Conservation (phyloP, 2,888 invertebrate species). For the Julus scanicus region DNA sequence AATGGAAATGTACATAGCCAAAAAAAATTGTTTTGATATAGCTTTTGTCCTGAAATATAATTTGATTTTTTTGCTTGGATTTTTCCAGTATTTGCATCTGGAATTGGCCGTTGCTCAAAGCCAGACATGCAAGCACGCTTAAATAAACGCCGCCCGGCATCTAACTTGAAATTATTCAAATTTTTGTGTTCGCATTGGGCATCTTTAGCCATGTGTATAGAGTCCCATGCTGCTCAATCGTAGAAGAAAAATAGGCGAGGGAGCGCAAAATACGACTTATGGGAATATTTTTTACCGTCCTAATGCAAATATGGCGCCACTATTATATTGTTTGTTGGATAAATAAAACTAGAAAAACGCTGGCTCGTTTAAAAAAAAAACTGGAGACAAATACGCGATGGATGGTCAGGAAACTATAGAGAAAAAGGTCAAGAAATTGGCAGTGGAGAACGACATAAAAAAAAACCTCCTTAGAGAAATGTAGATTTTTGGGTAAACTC, state of each 20-base stretch:
- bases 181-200: not conserved
- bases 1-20: not conserved
- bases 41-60: not conserved
- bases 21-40: not conserved
- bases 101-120: constrained; percentile 26
- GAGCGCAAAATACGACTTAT: not conserved
- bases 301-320: constrained; percentile 39
- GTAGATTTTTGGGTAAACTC: not conserved
- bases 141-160: not conserved
- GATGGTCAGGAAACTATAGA: constrained; percentile 5
- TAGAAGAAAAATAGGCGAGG: not conserved
- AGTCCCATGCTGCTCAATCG: not conserved
- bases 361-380: constrained; percentile 17
- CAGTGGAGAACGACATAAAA: not conserved
- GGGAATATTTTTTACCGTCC: constrained; percentile 13
- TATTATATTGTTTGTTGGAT: constrained; percentile 35
- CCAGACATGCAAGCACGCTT: not conserved
- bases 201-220: not conserved
- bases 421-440: constrained; percentile 40
- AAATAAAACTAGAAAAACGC: not conserved
- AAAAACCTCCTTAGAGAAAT: not conserved
- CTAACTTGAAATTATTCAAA: constrained; percentile 34
- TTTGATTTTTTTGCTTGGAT: not conserved
- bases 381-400: not conserved
- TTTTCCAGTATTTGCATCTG: constrained; percentile 12